Percentiles rank a stretch among this genome's conserved stretches.
These are phyloP conservation scores for Esox niger DNA, from an alignment of 2,113 vertebrate genomes.

Conservation along the genomic window DNA sequence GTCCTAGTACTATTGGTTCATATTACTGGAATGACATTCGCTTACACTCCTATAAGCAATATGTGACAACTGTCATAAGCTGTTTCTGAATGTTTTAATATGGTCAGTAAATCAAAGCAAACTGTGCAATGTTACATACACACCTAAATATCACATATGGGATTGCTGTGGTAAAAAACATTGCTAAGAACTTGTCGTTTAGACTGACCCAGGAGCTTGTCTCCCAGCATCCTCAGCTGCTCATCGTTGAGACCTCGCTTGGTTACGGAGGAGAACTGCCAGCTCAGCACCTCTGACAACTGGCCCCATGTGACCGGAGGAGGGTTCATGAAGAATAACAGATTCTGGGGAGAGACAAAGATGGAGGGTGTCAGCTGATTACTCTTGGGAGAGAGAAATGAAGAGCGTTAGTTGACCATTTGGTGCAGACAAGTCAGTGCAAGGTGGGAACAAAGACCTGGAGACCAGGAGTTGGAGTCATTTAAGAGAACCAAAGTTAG, in stretches of 20 bases:
- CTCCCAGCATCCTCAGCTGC: slow-evolving; percentile 76
- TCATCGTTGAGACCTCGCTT: slow-evolving; percentile 81
- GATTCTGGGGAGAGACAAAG: slow-evolving; percentile 66
- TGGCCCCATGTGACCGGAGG: slow-evolving; percentile 80
- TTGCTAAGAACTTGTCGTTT: background rate
- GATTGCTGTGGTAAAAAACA: background rate
- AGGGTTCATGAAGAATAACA: slow-evolving; percentile 84
- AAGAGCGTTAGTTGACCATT: too few species aligned
- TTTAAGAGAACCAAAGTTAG: too few species aligned
- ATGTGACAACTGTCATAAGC: too few species aligned
- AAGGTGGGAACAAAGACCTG: background rate
- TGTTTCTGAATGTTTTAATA: too few species aligned
- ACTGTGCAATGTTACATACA: too few species aligned
- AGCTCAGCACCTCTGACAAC: slow-evolving; percentile 86
- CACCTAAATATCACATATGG: too few species aligned
- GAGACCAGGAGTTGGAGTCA: background rate
- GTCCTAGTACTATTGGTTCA: too few species aligned
- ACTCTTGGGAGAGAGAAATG: slow-evolving; percentile 65
- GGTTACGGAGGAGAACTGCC: slow-evolving; percentile 90
- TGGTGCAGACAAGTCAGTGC: too few species aligned
- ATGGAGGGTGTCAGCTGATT: too few species aligned
- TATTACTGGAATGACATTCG: too few species aligned
- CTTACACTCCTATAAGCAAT: too few species aligned
- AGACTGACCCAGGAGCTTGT: slow-evolving; percentile 67
- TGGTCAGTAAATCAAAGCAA: too few species aligned